phyloP scores from a whole-genome alignment of 2,888 invertebrate species.

The Melolontha melolontha region DNA sequence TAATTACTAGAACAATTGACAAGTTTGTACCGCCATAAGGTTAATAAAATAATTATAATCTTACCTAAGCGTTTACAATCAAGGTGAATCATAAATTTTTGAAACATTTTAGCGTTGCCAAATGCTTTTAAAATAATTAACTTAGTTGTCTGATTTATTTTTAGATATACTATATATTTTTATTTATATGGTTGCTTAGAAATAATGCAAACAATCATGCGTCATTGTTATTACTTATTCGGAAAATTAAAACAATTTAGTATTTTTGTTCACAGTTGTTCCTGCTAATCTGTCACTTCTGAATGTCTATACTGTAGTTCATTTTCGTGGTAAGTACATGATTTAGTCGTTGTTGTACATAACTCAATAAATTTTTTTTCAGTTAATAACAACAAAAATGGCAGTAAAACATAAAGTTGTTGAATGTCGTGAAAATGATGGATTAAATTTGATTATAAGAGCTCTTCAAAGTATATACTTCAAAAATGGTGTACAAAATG shows the following conservation, averaged over 20 bases:
- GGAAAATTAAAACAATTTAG: conserved; percentile 41
- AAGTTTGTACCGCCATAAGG: conserved; percentile 37
- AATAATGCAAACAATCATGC: conserved; percentile 37
- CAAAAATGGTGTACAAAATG: conserved; percentile 63
- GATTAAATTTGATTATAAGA: conserved; percentile 68
- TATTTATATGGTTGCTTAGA: conserved; percentile 36
- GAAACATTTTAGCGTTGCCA: conserved; percentile 27
- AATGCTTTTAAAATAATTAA: conserved; percentile 17
- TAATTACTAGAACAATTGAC: conserved; percentile 13
- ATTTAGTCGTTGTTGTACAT: background rate
- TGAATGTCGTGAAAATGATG: conserved; percentile 66
- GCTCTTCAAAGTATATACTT: conserved; percentile 66
- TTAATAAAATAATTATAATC: conserved; percentile 36
- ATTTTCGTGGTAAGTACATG: conserved; percentile 41
- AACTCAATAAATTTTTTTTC: conserved; percentile 9
- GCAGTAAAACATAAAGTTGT: conserved; percentile 72
- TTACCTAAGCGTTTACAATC: conserved; percentile 23
- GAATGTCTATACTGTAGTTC: conserved; percentile 41
- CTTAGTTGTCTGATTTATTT: conserved; percentile 7
- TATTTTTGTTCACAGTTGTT: conserved; percentile 47
- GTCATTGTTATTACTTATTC: conserved; percentile 41
- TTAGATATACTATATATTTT: conserved; percentile 3
- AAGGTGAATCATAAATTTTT: conserved; percentile 33
- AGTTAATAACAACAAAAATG: conserved; percentile 61
- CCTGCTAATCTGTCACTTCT: conserved; percentile 44